Percentiles rank a stretch among this genome's conserved stretches.
Conservation (phyloP, 2,797 vertebrate genomes). For the Spinus pinus region DNA sequence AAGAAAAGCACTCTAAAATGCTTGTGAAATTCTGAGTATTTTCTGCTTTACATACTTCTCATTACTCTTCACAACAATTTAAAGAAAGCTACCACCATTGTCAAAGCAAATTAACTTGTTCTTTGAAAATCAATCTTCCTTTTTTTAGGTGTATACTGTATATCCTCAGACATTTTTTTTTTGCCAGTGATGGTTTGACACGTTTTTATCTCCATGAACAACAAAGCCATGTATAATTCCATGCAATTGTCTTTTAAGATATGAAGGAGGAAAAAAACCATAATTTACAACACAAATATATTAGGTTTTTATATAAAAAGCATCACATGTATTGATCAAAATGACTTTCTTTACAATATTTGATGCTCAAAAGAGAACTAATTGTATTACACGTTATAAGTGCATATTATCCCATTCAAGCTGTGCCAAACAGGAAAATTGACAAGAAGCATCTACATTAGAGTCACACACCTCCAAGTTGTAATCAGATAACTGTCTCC, state of each 20-base stretch:
- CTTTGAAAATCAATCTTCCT: slow-evolving; percentile 69
- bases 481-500: slow-evolving; percentile 19
- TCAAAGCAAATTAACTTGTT: slow-evolving; percentile 70
- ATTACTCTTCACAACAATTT: slow-evolving; percentile 54
- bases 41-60: slow-evolving; percentile 31
- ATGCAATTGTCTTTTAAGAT: slow-evolving; percentile 72
- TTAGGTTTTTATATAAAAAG: slow-evolving; percentile 70
- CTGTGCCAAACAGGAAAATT: slow-evolving; percentile 68
- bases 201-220: slow-evolving; percentile 70
- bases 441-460: slow-evolving; percentile 50
- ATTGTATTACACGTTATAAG: slow-evolving; percentile 72
- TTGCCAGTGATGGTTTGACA: slow-evolving; percentile 70
- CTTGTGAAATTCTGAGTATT: not conserved
- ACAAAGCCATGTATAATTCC: slow-evolving; percentile 71
- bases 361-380: slow-evolving; percentile 69
- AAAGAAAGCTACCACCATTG: slow-evolving; percentile 47
- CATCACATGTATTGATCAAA: slow-evolving; percentile 72
- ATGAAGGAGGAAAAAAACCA: slow-evolving; percentile 48
- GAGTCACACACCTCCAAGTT: slow-evolving; percentile 41
- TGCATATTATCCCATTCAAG: slow-evolving; percentile 65
- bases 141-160: slow-evolving; percentile 58
- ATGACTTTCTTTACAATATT: slow-evolving; percentile 70
- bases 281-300: slow-evolving; percentile 75
- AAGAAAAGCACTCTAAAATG: not conserved
- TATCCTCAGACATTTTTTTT: slow-evolving; percentile 43